These are phyloP conservation scores for Platygyra sinensis DNA, from an alignment of 64 coral and sea anemone genomes.

Conservation along the genomic window DNA sequence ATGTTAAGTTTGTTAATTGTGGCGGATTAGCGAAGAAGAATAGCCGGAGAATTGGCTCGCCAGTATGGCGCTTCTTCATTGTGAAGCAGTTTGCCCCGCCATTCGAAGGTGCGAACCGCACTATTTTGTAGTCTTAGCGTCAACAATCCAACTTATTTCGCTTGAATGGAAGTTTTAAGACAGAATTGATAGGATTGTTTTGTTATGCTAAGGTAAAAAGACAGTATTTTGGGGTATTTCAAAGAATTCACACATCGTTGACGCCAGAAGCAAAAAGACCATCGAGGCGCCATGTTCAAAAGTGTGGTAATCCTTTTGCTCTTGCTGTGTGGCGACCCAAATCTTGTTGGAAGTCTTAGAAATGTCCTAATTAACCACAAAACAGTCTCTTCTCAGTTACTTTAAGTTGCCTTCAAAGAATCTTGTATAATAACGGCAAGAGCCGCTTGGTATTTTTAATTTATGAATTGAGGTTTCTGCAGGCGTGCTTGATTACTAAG, in stretches of 20 bases:
- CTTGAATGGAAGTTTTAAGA: neutral
- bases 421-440: neutral
- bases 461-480: neutral
- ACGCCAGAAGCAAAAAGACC: slow-evolving; percentile 69
- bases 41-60: neutral
- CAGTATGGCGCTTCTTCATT: slow-evolving; percentile 24
- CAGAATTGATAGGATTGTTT: slow-evolving; percentile 21
- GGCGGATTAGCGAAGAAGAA: slow-evolving; percentile 9
- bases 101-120: slow-evolving; percentile 10
- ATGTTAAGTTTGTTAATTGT: slow-evolving; percentile 21
- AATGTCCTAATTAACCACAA: slow-evolving; percentile 60
- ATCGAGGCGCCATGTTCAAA: slow-evolving; percentile 80
- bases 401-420: slow-evolving; percentile 20
- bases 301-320: slow-evolving; percentile 77
- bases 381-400: slow-evolving; percentile 41
- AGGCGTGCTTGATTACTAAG: neutral
- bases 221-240: slow-evolving; percentile 25
- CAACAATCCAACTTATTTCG: neutral
- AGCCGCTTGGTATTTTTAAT: neutral
- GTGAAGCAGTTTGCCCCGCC: neutral
- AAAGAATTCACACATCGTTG: slow-evolving; percentile 79
- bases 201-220: slow-evolving; percentile 54
- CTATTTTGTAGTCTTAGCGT: neutral
- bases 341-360: slow-evolving; percentile 41
- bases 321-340: slow-evolving; percentile 14